These are phyloP conservation scores for Aphidius gifuensis DNA, from an alignment of 1,140 invertebrate species.

Conservation along the genomic window DNA sequence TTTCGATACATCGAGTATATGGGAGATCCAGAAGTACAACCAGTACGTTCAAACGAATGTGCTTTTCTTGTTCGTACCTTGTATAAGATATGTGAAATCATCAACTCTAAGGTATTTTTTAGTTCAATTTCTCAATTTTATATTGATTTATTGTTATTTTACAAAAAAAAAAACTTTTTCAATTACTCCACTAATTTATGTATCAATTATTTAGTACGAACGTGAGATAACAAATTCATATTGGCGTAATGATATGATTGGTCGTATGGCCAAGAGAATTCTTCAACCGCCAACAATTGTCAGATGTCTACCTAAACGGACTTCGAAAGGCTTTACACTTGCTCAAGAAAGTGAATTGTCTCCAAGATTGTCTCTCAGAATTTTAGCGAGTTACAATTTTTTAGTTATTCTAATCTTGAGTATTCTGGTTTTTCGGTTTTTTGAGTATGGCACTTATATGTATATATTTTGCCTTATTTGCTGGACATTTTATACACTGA, in stretches of 20 bases:
- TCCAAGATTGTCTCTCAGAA: slow-evolving; percentile 68
- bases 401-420: slow-evolving; percentile 45
- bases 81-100: slow-evolving; percentile 63
- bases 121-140: neutral
- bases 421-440: slow-evolving; percentile 37
- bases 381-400: slow-evolving; percentile 65
- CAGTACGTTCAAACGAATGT: slow-evolving; percentile 72
- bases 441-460: slow-evolving; percentile 38
- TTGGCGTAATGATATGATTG: slow-evolving; percentile 61
- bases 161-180: too few species aligned
- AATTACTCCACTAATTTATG: too few species aligned
- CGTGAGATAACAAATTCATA: slow-evolving; percentile 62
- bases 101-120: slow-evolving; percentile 68
- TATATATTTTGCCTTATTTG: slow-evolving; percentile 33
- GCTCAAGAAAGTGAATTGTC: slow-evolving; percentile 59
- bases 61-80: slow-evolving; percentile 70
- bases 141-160: too few species aligned
- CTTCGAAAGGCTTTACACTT: slow-evolving; percentile 55
- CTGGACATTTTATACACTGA: slow-evolving; percentile 40
- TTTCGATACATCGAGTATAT: slow-evolving; percentile 62
- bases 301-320: slow-evolving; percentile 60
- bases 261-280: slow-evolving; percentile 63
- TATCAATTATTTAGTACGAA: slow-evolving; percentile 70
- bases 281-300: slow-evolving; percentile 63
- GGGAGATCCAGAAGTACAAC: slow-evolving; percentile 79